Evolutionary conservation across 2,888 invertebrate genomes (phyloP), one percentile per base, ranked within the genome.

Genomic region (Coenonympha glycerion): DNA sequence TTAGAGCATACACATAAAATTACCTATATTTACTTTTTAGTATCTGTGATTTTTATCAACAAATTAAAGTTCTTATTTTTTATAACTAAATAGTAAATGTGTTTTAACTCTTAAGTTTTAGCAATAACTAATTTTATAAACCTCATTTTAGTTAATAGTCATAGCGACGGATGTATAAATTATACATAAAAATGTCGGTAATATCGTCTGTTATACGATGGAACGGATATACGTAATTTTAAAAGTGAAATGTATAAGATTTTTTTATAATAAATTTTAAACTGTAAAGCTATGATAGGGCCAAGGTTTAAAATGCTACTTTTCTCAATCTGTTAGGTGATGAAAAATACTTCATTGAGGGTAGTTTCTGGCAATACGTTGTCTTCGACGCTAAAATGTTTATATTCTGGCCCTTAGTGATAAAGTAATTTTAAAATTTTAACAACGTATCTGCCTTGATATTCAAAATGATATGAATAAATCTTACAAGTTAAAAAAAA

Each of bases 171-270:
- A 16, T 44, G 33, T 36, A 18, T 9, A 22, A 28, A 44, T 26
- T 47, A 45, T 47, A 18, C 9, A 49, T 42, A 56, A 53, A 56
- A 56, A 53, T 53, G 47, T 56, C 56, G 56, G 56, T 53, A 46
- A 28, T 33, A 64, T 65, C 66, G 66, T 65, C 65, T 72, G 76
- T 63, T 77, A 77, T 79, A 77, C 73, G 75, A 79, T 39, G 76
- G 55, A 86, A 86, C 84, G 73, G 76, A 86, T 81, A 86, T 86
- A 86, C 86, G 86, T 86, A 86, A 86, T 54, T 50, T 46, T 40
- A 40, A 64, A 66, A 71, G 79, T 80, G 78, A 79, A 65, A 58
- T 64, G 58, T 64, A 68, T 67, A 62, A 64, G 65, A 52, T 54
- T 64, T 63, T 41, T 66, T 63, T 63, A 65, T 63, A 55, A 53